phyloP scores from a whole-genome alignment of 2,797 vertebrate genomes.

The Notamacropus eugenii region DNA sequence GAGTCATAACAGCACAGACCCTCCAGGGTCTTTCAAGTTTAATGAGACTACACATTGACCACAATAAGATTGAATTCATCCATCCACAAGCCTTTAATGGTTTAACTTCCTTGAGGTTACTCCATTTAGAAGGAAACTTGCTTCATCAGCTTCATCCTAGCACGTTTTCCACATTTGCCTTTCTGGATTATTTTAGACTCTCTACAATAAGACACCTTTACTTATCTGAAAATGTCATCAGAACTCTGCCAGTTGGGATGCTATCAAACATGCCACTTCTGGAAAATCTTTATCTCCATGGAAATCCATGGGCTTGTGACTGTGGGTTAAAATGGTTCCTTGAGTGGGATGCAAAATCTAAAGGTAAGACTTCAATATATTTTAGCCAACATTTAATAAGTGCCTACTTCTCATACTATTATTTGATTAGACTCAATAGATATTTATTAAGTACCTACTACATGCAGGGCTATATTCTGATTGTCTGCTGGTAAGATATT shows the following conservation, averaged over 20 bases:
- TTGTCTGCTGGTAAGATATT: neutral
- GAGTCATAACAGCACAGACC: conserved; percentile 85
- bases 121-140: conserved; percentile 94
- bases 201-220: conserved; percentile 94
- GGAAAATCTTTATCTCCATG: conserved; percentile 93
- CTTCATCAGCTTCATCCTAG: conserved; percentile 91
- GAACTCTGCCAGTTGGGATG: conserved; percentile 83
- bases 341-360: conserved; percentile 77
- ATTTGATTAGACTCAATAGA: neutral
- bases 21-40: conserved; percentile 90
- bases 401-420: fast-evolving
- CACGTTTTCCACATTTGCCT: conserved; percentile 91
- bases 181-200: conserved; percentile 89
- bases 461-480: neutral
- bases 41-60: conserved; percentile 92
- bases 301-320: conserved; percentile 95
- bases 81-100: conserved; percentile 93
- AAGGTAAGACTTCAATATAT: conserved; percentile 85
- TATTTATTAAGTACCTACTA: neutral
- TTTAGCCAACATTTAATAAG: fast-evolving
- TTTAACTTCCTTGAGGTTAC: conserved; percentile 89
- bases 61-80: conserved; percentile 93
- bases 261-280: conserved; percentile 88
- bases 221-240: conserved; percentile 92
- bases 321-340: conserved; percentile 90